These are phyloP conservation scores for Agrochola litura DNA, from an alignment of 2,888 invertebrate species.

Conservation along the genomic window DNA sequence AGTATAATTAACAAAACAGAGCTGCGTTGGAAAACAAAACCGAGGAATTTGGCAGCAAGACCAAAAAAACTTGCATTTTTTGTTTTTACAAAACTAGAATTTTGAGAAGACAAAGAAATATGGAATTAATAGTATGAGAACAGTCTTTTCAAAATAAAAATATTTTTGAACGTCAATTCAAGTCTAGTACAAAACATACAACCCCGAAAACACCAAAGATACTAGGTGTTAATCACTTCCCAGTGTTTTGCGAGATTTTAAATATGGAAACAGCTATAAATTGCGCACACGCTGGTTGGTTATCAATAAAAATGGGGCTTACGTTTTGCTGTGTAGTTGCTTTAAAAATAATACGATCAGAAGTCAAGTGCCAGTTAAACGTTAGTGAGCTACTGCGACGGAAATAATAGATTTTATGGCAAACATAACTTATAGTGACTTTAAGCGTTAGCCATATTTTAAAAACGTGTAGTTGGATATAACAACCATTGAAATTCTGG, in stretches of 20 bases:
- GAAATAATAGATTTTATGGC: constrained; percentile 55
- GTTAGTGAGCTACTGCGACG: constrained; percentile 33
- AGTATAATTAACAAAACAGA: constrained; percentile 1
- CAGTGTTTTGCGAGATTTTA: not conserved
- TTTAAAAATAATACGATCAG: constrained; percentile 16
- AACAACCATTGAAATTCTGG: constrained; percentile 8
- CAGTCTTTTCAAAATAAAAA: not conserved
- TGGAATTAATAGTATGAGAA: not conserved
- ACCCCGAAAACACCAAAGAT: not conserved
- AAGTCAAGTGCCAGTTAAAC: constrained; percentile 20
- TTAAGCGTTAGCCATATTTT: constrained; percentile 25
- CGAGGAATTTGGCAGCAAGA: not conserved
- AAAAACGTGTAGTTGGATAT: not conserved
- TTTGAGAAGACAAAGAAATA: not conserved
- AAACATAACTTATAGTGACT: constrained; percentile 29
- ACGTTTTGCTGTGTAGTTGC: not conserved
- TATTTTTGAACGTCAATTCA: no score
- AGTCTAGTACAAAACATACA: not conserved
- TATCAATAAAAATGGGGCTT: constrained; percentile 33
- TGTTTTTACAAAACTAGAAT: not conserved
- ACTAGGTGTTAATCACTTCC: not conserved
- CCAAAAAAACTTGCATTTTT: not conserved
- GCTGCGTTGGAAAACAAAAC: constrained; percentile 8
- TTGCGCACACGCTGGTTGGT: not conserved
- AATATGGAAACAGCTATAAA: constrained; percentile 9